These are phyloP conservation scores for Volucella inanis DNA, from an alignment of 2,888 invertebrate genomes.

Conservation along the genomic window DNA sequence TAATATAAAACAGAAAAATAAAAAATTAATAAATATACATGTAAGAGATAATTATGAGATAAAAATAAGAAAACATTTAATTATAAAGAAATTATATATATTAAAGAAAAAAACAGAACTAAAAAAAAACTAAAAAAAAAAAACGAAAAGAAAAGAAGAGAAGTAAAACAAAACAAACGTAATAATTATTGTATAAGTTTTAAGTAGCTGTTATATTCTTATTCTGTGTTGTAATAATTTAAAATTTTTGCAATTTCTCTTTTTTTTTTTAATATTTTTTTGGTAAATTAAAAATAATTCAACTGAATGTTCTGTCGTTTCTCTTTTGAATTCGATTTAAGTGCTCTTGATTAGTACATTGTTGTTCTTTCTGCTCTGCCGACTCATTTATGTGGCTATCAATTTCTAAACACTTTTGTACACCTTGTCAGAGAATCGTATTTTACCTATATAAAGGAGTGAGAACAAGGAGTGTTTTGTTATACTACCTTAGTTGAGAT, in stretches of 20 bases:
- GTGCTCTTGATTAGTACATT: no score
- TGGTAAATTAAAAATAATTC: slow-evolving; percentile 75
- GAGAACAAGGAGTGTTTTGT: no score
- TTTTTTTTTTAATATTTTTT: slow-evolving; percentile 65
- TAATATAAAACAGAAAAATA: slow-evolving; percentile 68
- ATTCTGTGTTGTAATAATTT: slow-evolving; percentile 75
- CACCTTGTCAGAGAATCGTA: no score
- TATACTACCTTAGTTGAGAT: no score
- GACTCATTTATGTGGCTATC: no score
- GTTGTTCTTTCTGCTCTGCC: no score
- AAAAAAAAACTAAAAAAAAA: slow-evolving; percentile 74
- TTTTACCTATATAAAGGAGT: no score
- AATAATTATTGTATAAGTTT: slow-evolving; percentile 71
- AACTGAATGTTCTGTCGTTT: slow-evolving; percentile 64
- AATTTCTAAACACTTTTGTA: no score
- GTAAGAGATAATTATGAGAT: slow-evolving; percentile 66
- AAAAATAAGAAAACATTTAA: slow-evolving; percentile 53
- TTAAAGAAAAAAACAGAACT: slow-evolving; percentile 74
- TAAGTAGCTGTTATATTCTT: slow-evolving; percentile 74
- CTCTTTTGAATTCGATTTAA: neutral
- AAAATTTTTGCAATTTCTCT: slow-evolving; percentile 74
- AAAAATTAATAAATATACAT: slow-evolving; percentile 53
- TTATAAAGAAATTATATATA: slow-evolving; percentile 63
- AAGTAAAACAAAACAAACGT: slow-evolving; percentile 49
- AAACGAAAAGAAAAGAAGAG: slow-evolving; percentile 44